A percentile compares a stretch with the other conserved stretches of the same genome.
phyloP scores from a whole-genome alignment of 2,797 vertebrate species.

The Tenualosa ilisha region DNA sequence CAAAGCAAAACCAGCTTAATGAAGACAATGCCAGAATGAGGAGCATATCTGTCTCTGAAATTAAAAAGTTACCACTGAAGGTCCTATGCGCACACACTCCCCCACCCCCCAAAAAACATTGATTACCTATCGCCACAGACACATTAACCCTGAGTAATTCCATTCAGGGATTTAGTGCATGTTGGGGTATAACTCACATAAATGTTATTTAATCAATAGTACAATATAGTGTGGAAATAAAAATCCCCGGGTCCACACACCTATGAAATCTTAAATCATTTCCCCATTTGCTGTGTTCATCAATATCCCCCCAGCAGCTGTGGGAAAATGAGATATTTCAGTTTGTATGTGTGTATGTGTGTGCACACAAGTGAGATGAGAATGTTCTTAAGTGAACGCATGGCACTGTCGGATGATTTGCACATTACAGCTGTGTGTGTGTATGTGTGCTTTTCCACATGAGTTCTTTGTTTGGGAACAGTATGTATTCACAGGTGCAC shows the following conservation, averaged over 20 bases:
- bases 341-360: not conserved
- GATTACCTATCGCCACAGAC: conserved; percentile 63
- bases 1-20: conserved; percentile 46
- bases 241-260: conserved; percentile 56
- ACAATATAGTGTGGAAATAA: conserved; percentile 63
- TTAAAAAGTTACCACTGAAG: conserved; percentile 46
- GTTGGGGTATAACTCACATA: conserved; percentile 67
- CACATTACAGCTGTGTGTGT: not conserved
- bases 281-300: conserved; percentile 61
- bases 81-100: conserved; percentile 12
- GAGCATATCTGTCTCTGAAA: conserved; percentile 52
- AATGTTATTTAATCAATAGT: conserved; percentile 74
- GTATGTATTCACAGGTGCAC: not conserved
- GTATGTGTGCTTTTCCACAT: not conserved
- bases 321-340: not conserved
- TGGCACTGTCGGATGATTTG: not conserved
- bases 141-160: conserved; percentile 65
- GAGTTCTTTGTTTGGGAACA: not conserved
- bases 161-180: conserved; percentile 64
- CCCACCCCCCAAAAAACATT: conserved; percentile 43
- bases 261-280: conserved; percentile 56
- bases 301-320: conserved; percentile 36
- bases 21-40: conserved; percentile 46
- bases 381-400: not conserved
- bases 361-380: not conserved